Evolutionary conservation across 1,140 invertebrate genomes (phyloP), one percentile per base, ranked within the genome.

Genomic region (Maniola jurtina): DNA sequence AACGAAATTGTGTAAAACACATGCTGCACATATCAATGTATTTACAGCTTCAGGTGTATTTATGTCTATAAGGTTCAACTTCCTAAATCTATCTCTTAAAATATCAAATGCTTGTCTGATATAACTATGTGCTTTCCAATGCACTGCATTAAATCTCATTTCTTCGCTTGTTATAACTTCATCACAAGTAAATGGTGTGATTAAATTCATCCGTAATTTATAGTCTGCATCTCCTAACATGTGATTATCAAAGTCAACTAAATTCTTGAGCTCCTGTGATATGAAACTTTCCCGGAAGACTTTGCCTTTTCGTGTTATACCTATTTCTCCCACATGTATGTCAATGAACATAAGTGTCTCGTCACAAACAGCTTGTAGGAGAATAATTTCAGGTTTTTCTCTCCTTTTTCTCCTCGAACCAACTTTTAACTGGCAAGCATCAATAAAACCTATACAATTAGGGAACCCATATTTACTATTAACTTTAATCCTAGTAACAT

Each of bases 361-460:
- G 76, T 90, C 83, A 81, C 88, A 90, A 14, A 90, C 88, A 42
- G 81, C 88, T 81, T 90, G 88, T n/a, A 90, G 66, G 6, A 89
- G 68, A 33, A 90, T 75, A 54, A 71, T 72, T 36, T 87, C 79
- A 60, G 77, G 73, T 60, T 75, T 71, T 16, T 66, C 56, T 64
- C 75, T 82, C 45, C 68, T 81, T 64, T 75, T 79, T 56, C 75
- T 77, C 63, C 82, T 81, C 34, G 81, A 81, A 3, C 80, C 83
- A 40, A 89, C 76, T 79, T 79, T 85, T 7, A 90, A 71, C 8
- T 80, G 62, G 57, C 81, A 87, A 14, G 81, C 72, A 77, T 90
- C 86, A 64, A 90, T 81, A 56, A 90, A 89, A n/a, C 88, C 88
- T 7, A 90, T 81, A 76, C 88, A 88, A 59, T 89, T 90, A n/a